These are phyloP conservation scores for Pangasius macronema DNA, from an alignment of 2,797 vertebrate genomes.

Conservation along the genomic window DNA sequence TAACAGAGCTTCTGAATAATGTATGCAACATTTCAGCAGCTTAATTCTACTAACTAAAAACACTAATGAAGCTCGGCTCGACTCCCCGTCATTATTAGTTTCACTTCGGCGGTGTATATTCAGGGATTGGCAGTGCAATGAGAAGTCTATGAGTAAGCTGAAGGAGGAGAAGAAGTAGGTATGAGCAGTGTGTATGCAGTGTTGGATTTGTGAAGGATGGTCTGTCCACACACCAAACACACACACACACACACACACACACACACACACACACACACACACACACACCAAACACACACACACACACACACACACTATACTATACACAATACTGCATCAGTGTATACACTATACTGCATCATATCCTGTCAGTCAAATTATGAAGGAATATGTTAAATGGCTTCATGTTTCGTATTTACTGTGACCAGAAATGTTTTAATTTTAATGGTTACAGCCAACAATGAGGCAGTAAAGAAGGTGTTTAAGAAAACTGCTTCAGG, in stretches of 20 bases:
- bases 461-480: not conserved
- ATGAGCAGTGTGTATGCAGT: not conserved
- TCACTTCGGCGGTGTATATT: not conserved
- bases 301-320: not conserved
- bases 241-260: not conserved
- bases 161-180: not conserved
- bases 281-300: not conserved
- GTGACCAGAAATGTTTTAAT: not conserved
- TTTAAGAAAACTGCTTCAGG: not conserved
- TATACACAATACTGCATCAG: not conserved
- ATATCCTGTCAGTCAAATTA: not conserved
- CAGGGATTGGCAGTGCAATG: not conserved
- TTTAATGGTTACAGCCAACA: not conserved
- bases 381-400: not conserved
- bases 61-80: conserved; percentile 29
- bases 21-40: conserved; percentile 22
- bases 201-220: not conserved
- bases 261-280: too few species aligned
- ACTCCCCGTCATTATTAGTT: conserved; percentile 16
- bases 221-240: not conserved
- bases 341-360: not conserved
- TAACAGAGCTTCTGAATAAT: conserved; percentile 41
- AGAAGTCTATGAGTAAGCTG: not conserved
- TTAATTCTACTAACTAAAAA: conserved; percentile 32
- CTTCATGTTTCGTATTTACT: not conserved